These are phyloP conservation scores for Amiota mariae DNA, from an alignment of 2,888 invertebrate species.

Conservation along the genomic window DNA sequence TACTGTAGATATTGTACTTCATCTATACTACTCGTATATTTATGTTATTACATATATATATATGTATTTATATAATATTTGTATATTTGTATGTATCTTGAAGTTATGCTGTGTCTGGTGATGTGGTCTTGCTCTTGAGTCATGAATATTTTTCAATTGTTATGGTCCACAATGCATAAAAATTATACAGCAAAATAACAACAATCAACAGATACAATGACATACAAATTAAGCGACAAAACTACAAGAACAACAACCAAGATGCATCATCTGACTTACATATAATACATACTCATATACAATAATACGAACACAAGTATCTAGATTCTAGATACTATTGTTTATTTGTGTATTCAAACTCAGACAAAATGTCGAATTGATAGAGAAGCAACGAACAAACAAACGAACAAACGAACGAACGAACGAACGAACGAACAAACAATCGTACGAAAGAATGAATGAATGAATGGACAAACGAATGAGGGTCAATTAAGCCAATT, in stretches of 20 bases:
- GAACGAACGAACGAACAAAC: no score
- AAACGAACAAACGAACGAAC: no score
- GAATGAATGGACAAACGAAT: slow-evolving; percentile 48
- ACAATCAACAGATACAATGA: background rate
- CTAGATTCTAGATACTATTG: background rate
- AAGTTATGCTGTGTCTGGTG: background rate
- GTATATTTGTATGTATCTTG: no score
- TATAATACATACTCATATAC: background rate
- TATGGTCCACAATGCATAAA: background rate
- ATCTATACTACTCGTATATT: no score
- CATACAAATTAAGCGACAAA: slow-evolving; percentile 12
- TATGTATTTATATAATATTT: background rate
- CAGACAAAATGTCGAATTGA: slow-evolving; percentile 4
- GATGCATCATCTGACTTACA: slow-evolving; percentile 12
- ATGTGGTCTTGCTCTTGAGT: slow-evolving; percentile 19
- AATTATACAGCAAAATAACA: background rate
- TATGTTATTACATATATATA: background rate
- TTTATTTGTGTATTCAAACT: background rate
- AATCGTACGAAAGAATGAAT: background rate
- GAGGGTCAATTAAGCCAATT: slow-evolving; percentile 74
- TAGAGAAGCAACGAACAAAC: background rate
- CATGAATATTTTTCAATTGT: slow-evolving; percentile 16
- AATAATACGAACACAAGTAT: background rate
- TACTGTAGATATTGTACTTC: background rate
- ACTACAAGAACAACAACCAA: slow-evolving; percentile 10